These are phyloP conservation scores for Penaeus vannamei DNA, from an alignment of 1,140 invertebrate species.

Conservation along the genomic window DNA sequence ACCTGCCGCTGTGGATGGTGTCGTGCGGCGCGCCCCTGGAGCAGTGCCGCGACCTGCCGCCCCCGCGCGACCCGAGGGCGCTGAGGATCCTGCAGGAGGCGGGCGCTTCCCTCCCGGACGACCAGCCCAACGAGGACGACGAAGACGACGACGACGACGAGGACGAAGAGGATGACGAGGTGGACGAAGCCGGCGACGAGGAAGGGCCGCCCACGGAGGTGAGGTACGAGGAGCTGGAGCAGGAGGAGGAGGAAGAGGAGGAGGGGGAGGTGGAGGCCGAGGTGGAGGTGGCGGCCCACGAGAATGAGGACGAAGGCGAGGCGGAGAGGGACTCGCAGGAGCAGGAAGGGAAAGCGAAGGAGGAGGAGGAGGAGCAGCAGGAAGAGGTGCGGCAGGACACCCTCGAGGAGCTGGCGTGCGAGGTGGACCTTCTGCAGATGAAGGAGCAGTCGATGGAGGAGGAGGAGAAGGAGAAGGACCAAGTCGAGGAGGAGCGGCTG, in stretches of 20 bases:
- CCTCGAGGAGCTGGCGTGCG: slow-evolving; percentile 29
- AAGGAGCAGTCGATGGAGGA: slow-evolving; percentile 30
- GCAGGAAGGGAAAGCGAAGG: too few species aligned
- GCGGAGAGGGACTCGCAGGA: slow-evolving; percentile 15
- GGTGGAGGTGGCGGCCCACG: slow-evolving; percentile 60
- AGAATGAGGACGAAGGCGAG: neutral
- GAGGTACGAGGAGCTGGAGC: slow-evolving; percentile 63
- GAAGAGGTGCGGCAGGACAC: neutral
- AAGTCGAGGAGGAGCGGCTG: slow-evolving; percentile 26
- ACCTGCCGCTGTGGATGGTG: slow-evolving; percentile 72
- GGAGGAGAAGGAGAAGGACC: slow-evolving; percentile 44
- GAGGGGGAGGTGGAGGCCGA: slow-evolving; percentile 64
- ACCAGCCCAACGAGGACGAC: slow-evolving; percentile 63
- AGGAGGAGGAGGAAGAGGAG: slow-evolving; percentile 59
- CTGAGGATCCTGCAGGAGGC: slow-evolving; percentile 79
- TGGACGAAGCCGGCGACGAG: slow-evolving; percentile 76
- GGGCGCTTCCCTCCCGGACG: slow-evolving; percentile 75
- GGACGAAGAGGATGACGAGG: slow-evolving; percentile 74
- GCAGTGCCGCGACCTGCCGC: slow-evolving; percentile 67
- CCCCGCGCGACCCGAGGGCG: slow-evolving; percentile 78
- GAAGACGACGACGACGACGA: slow-evolving; percentile 65
- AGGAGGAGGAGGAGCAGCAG: neutral
- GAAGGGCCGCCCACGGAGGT: slow-evolving; percentile 59
- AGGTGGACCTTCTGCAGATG: slow-evolving; percentile 35
- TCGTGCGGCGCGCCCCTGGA: slow-evolving; percentile 69